Conservation (phyloP, 2,113 vertebrate species). For the Semnornis frantzii region DNA sequence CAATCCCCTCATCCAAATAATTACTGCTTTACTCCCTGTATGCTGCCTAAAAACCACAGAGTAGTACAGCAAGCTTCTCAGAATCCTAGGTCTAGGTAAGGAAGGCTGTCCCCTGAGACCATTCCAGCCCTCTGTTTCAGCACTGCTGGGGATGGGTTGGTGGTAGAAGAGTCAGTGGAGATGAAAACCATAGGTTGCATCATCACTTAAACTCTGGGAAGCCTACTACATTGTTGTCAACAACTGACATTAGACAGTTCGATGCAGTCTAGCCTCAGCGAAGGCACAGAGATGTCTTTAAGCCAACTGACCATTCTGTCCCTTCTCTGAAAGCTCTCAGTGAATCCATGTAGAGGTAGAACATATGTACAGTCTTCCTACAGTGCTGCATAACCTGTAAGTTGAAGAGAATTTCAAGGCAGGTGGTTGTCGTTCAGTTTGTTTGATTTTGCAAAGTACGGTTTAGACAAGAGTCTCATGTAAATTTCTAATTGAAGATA, state of each 20-base stretch:
- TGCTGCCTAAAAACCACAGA: neutral
- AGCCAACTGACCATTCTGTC: neutral
- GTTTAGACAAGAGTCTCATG: neutral
- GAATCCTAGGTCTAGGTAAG: neutral
- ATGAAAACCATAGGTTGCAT: neutral
- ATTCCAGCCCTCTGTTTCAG: neutral
- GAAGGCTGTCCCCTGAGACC: neutral
- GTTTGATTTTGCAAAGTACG: neutral
- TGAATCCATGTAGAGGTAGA: neutral
- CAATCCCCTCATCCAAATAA: too few relatives aligned
- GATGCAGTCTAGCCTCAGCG: neutral
- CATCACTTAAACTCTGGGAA: neutral
- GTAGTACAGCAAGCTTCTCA: neutral
- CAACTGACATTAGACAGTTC: neutral
- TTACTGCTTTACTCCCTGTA: neutral
- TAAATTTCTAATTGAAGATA: neutral
- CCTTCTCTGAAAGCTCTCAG: neutral
- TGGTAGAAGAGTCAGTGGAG: neutral
- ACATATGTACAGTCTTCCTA: neutral
- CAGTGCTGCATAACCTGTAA: neutral
- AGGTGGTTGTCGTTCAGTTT: neutral
- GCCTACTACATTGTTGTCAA: rapidly evolving
- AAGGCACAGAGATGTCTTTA: neutral
- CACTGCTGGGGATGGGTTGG: neutral
- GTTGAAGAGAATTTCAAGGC: neutral